Conservation (phyloP, 2,797 vertebrate species). For the Notolepis coatsorum region DNA sequence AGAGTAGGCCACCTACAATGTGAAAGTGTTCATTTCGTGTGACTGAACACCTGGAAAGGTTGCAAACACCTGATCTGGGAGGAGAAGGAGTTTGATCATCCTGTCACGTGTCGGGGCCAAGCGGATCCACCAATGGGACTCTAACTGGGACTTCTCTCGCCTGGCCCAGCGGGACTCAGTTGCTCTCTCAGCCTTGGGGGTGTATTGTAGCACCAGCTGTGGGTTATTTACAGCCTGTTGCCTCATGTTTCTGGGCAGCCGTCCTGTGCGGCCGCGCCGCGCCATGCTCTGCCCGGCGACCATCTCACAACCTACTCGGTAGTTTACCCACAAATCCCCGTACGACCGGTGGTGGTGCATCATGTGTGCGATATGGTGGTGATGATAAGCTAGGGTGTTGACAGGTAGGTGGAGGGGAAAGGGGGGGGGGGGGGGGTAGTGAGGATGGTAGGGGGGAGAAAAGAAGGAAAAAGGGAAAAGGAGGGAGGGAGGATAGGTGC, state of each 20-base stretch:
- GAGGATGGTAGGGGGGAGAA: conserved; percentile 19
- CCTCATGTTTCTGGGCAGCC: conserved; percentile 72
- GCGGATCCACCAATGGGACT: conserved; percentile 14
- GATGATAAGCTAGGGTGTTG: too few relatives aligned
- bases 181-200: conserved; percentile 78
- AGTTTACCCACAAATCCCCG: conserved; percentile 42
- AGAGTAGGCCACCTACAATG: too few relatives aligned
- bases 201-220: conserved; percentile 82
- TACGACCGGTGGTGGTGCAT: too few relatives aligned
- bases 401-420: conserved; percentile 52
- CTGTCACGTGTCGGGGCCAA: conserved; percentile 14
- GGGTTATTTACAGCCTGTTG: conserved; percentile 84
- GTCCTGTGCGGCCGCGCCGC: conserved; percentile 52
- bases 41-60: too few relatives aligned
- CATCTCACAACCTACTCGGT: conserved; percentile 22
- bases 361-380: too few relatives aligned
- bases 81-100: background rate
- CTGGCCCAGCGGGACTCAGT: conserved; percentile 62
- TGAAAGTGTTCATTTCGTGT: too few relatives aligned
- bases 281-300: conserved; percentile 27
- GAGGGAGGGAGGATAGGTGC: conserved; percentile 8
- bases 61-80: too few relatives aligned
- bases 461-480: conserved; percentile 2
- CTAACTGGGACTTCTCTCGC: conserved; percentile 61
- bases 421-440: conserved; percentile 3